Evolutionary conservation across 2,113 vertebrate genomes (phyloP).

Genomic region (Colistium nudipinnis): DNA sequence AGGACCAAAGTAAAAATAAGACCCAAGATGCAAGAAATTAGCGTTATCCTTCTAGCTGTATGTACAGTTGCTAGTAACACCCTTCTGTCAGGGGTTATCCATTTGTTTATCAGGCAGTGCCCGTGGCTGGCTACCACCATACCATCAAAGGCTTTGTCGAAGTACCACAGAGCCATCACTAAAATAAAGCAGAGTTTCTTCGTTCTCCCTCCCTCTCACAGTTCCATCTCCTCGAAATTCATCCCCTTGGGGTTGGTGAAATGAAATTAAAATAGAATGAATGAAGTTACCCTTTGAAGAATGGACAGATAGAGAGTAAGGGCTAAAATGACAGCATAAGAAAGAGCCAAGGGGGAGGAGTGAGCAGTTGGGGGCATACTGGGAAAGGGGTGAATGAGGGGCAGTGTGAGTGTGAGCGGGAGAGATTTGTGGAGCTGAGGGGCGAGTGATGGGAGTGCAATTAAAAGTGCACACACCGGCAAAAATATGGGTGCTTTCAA

Average conservation of each 20-base stretch:
- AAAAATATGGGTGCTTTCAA: slow-evolving; percentile 81
- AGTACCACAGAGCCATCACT: slow-evolving; percentile 63
- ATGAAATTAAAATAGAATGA: slow-evolving; percentile 85
- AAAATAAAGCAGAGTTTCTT: slow-evolving; percentile 73
- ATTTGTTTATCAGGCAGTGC: slow-evolving; percentile 63
- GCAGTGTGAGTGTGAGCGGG: slow-evolving; percentile 47
- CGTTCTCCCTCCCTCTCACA: slow-evolving; percentile 57
- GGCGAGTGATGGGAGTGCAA: slow-evolving; percentile 81
- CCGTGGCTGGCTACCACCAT: slow-evolving; percentile 61
- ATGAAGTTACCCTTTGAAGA: slow-evolving; percentile 84
- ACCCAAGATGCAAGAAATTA: slow-evolving; percentile 11
- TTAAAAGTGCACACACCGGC: slow-evolving; percentile 86
- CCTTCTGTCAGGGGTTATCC: slow-evolving; percentile 48
- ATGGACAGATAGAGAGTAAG: slow-evolving; percentile 79
- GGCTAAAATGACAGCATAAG: slow-evolving; percentile 71
- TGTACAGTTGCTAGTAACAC: slow-evolving; percentile 26
- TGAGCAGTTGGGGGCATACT: slow-evolving; percentile 54
- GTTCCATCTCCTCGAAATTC: slow-evolving; percentile 70
- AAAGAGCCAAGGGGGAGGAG: slow-evolving; percentile 64
- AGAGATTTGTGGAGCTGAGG: slow-evolving; percentile 70
- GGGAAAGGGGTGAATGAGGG: slow-evolving; percentile 54
- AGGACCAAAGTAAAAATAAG: slow-evolving; percentile 8
- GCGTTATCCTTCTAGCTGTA: slow-evolving; percentile 3
- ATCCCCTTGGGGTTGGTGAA: slow-evolving; percentile 76
- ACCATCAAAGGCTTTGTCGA: slow-evolving; percentile 73